These are phyloP conservation scores for Caenorhabditis sp. DNA, from an alignment of 2,888 invertebrate genomes.

Conservation along the genomic window DNA sequence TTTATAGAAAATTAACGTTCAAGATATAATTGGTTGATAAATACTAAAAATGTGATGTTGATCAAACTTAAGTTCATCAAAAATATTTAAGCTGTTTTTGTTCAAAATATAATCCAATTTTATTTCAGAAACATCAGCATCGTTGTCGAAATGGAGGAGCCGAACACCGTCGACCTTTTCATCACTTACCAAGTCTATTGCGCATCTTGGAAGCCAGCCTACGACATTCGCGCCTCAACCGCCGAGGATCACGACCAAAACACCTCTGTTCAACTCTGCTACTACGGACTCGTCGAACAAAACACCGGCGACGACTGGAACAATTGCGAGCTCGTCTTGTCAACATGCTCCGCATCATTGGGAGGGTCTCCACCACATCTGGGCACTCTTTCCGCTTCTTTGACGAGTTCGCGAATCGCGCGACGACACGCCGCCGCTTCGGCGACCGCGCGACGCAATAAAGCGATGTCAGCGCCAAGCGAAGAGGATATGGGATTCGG, in stretches of 20 bases:
- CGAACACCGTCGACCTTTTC: slow-evolving; percentile 64
- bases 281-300: slow-evolving; percentile 73
- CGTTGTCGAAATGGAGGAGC: slow-evolving; percentile 68
- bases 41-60: too few species aligned
- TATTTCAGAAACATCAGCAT: slow-evolving; percentile 71
- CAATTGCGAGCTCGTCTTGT: slow-evolving; percentile 72
- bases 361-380: slow-evolving; percentile 72
- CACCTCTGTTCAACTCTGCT: slow-evolving; percentile 62
- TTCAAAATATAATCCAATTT: neutral
- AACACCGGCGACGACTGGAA: slow-evolving; percentile 73
- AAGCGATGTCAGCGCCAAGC: slow-evolving; percentile 52
- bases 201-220: slow-evolving; percentile 73
- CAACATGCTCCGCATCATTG: slow-evolving; percentile 72
- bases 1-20: too few species aligned
- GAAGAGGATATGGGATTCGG: slow-evolving; percentile 70
- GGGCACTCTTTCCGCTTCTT: slow-evolving; percentile 38
- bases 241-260: slow-evolving; percentile 63
- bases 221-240: slow-evolving; percentile 72
- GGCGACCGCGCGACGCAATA: slow-evolving; percentile 38
- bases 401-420: neutral
- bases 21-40: too few species aligned
- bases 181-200: slow-evolving; percentile 72
- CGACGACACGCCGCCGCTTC: slow-evolving; percentile 48
- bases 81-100: too few species aligned
- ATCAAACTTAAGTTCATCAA: too few species aligned